Percentiles rank a stretch among this genome's conserved stretches.
These are phyloP conservation scores for Pseudomugil gertrudae DNA, from an alignment of 2,797 vertebrate genomes.

Conservation along the genomic window DNA sequence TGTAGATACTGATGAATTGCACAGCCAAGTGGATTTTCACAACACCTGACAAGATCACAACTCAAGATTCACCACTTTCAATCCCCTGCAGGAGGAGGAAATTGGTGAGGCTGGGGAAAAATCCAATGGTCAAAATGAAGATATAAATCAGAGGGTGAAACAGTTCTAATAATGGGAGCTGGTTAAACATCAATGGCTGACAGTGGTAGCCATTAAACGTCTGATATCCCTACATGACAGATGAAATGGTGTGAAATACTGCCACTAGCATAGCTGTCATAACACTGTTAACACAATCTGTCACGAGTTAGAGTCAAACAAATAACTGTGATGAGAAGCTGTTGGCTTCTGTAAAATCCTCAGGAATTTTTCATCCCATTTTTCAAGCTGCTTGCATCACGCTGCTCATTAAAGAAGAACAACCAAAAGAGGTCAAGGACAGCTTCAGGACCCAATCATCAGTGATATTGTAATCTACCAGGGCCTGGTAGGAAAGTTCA, in stretches of 20 bases:
- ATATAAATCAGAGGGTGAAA: constrained; percentile 78
- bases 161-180: constrained; percentile 73
- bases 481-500: background rate
- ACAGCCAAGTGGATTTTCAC: constrained; percentile 67
- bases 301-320: constrained; percentile 54
- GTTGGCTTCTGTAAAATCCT: constrained; percentile 40
- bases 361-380: constrained; percentile 24
- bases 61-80: constrained; percentile 69
- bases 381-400: constrained; percentile 35
- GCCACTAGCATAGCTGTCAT: constrained; percentile 33
- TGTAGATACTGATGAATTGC: constrained; percentile 73
- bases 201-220: constrained; percentile 68
- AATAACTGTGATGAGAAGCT: constrained; percentile 51
- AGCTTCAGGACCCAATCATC: constrained; percentile 55
- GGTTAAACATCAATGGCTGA: constrained; percentile 72
- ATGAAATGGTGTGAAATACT: constrained; percentile 70
- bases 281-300: constrained; percentile 61
- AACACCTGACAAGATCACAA: constrained; percentile 73
- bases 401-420: constrained; percentile 56
- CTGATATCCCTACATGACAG: constrained; percentile 68
- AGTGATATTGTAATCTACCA: constrained; percentile 26
- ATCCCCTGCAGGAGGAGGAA: constrained; percentile 58
- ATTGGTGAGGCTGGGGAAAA: constrained; percentile 55
- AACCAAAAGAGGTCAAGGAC: constrained; percentile 71
- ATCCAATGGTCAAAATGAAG: constrained; percentile 68